Evolutionary conservation across 2,113 vertebrate species (phyloP).

Genomic region (Cygnus buccinator): DNA sequence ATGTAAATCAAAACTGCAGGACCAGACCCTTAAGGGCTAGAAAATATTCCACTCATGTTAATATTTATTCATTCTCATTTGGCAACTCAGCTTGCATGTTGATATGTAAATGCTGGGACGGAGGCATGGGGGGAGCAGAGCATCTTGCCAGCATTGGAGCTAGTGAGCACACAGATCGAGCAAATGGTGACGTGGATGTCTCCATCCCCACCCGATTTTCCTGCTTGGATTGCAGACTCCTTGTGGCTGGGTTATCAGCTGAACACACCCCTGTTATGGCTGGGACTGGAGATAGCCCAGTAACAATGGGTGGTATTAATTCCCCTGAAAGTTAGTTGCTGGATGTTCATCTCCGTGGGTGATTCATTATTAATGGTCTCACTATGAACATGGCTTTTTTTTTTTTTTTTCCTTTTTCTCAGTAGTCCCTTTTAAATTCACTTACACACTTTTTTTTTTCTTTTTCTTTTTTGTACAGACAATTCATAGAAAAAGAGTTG

Average conservation of each 20-base stretch:
- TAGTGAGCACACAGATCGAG: background rate
- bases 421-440: background rate
- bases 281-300: background rate
- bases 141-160: background rate
- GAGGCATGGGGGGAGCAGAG: background rate
- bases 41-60: background rate
- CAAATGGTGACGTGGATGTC: background rate
- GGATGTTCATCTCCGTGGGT: background rate
- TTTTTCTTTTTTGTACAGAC: background rate
- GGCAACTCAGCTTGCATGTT: background rate
- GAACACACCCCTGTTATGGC: fast-evolving
- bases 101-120: background rate
- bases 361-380: background rate
- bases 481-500: constrained; percentile 21
- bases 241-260: background rate
- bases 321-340: background rate
- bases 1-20: background rate
- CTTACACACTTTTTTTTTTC: background rate
- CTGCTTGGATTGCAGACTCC: background rate
- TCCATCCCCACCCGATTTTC: background rate
- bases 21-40: background rate
- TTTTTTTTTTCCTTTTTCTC: background rate
- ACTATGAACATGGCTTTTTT: background rate
- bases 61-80: background rate
- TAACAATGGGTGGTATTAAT: background rate